These are phyloP conservation scores for Cryptophagus acutangulus DNA, from an alignment of 2,888 invertebrate species.

Conservation along the genomic window DNA sequence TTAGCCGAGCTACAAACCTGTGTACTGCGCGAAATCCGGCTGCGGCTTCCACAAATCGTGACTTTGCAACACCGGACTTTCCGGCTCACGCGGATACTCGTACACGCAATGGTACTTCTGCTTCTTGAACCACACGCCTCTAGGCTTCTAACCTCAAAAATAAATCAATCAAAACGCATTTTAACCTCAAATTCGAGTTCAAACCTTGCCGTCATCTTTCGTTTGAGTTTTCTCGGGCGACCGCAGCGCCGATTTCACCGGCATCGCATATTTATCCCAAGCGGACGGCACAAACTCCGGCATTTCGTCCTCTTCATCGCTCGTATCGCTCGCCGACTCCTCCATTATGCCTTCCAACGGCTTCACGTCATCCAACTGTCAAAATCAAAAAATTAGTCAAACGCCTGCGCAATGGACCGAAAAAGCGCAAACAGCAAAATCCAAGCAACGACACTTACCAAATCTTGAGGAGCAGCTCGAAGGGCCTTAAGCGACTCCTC, in stretches of 20 bases:
- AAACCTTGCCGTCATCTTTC: conserved; percentile 4
- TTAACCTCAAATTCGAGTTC: conserved; percentile 1
- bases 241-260: conserved; percentile 68
- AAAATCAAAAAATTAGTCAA: conserved; percentile 11
- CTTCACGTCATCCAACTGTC: conserved; percentile 33
- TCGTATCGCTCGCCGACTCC: conserved; percentile 39
- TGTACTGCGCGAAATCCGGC: conserved; percentile 26
- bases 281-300: conserved; percentile 72
- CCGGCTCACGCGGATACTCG: conserved; percentile 74
- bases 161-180: conserved; percentile 4
- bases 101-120: conserved; percentile 81
- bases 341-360: conserved; percentile 40
- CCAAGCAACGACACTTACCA: conserved; percentile 39
- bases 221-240: conserved; percentile 54
- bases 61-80: conserved; percentile 43
- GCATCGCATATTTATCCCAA: conserved; percentile 74
- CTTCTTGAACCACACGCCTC: conserved; percentile 70
- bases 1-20: conserved; percentile 44
- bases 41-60: conserved; percentile 45
- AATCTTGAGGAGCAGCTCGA: conserved; percentile 45
- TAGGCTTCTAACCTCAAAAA: conserved; percentile 32
- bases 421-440: conserved; percentile 1
- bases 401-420: too few relatives aligned
- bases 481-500: conserved; percentile 48
- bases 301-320: conserved; percentile 60